Base-by-base conservation (phyloP, 1,140 invertebrate genomes). In the Oryzaephilus surinamensis region DNA sequence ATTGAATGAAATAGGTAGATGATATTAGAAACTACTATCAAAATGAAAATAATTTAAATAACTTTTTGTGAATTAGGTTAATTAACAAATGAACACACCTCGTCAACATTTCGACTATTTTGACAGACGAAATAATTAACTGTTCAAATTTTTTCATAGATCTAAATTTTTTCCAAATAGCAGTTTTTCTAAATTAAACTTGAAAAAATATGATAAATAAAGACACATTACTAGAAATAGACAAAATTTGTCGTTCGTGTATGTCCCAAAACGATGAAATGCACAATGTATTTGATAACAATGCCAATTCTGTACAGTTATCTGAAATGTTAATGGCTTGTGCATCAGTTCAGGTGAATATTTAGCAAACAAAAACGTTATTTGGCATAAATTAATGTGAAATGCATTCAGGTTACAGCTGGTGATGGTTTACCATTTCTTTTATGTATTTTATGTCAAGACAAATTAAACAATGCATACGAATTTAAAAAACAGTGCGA, bases 321-420 rank as follows among this genome's bases (percentile, higher is more conserved):
- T 65, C 70, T 12, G 67, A 71, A 49, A 71, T 72, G 66, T 63
- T 70, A 37, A 72, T 72, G 70, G 69, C 70, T 51, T 73, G 71
- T 53, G 60, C 69, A 15, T 60, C 65, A 32, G 58, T 73, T 24
- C 65, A 71, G 55, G 71, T 72, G 59, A 63, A 54, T 56, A 32
- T 23, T 4, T 18, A 4, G 8, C 26, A 39, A 19, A 12, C 21
- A 23, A 37, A 28, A 19, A 23, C n/a, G 15, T 1, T 26, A 13
- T 45, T 38, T 4, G 15, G n/a, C 23, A 8, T 28, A 17, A 24
- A 12, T 12, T 32, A 10, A 15, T 31, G 18, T 29, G n/a, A 14
- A 16, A 39, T 36, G 33, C 8, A 38, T 16, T 16, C 13, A 64
- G 64, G 52, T 66, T 11, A 50, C 42, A 31, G 43, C 50, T 35